Evolutionary conservation across 2,888 invertebrate genomes (phyloP).

Genomic region (Epiblema foenella): DNA sequence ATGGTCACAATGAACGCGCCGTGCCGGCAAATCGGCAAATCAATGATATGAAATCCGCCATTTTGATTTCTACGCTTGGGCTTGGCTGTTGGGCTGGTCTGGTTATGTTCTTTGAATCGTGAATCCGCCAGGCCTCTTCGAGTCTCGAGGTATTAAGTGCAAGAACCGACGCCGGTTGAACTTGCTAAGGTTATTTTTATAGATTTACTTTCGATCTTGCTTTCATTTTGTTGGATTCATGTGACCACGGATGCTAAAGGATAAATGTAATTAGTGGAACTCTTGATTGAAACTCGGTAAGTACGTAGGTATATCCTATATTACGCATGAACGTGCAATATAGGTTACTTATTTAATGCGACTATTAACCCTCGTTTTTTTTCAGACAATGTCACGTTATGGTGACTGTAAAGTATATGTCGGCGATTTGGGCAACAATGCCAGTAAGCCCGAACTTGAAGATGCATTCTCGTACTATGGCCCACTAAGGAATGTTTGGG

Average conservation of each 20-base stretch:
- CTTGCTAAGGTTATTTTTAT: constrained; percentile 9
- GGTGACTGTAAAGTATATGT: constrained; percentile 98
- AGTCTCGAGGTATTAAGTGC: background rate
- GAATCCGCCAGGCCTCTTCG: too few relatives aligned
- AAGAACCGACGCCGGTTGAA: constrained; percentile 27
- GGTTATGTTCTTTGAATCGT: too few relatives aligned
- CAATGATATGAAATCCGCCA: constrained; percentile 11
- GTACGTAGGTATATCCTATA: constrained; percentile 6
- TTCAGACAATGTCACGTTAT: constrained; percentile 88
- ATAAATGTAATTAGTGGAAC: constrained; percentile 30
- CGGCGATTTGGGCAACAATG: constrained; percentile 96
- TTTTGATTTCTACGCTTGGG: constrained; percentile 39
- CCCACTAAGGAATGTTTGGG: constrained; percentile 97
- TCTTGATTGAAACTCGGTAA: constrained; percentile 25
- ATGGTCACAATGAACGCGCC: background rate
- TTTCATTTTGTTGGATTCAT: constrained; percentile 3
- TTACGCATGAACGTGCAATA: constrained; percentile 11
- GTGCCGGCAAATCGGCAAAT: background rate
- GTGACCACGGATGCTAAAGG: background rate
- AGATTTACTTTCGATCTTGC: constrained; percentile 5
- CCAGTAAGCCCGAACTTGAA: constrained; percentile 96
- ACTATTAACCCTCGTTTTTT: constrained; percentile 24
- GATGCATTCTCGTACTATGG: constrained; percentile 97
- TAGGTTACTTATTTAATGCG: background rate
- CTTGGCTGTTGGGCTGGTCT: background rate